phyloP scores from a whole-genome alignment of 2,113 vertebrate genomes.

The Maccullochella peelii region DNA sequence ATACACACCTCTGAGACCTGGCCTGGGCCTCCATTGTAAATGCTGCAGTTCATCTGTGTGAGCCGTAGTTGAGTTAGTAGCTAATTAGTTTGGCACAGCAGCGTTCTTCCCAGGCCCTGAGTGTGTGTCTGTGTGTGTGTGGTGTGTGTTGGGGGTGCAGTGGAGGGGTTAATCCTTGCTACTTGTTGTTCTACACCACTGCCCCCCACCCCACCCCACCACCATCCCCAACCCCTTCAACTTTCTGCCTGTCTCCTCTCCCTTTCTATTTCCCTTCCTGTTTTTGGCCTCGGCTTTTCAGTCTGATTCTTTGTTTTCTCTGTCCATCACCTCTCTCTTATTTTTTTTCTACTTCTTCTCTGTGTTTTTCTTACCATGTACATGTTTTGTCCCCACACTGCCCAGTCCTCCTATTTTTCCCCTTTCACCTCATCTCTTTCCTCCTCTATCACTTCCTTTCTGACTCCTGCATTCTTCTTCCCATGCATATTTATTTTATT shows the following conservation, averaged over 20 bases:
- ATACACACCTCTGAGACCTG: constrained; percentile 41
- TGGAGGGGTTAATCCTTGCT: constrained; percentile 75
- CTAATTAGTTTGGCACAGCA: constrained; percentile 80
- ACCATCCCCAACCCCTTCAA: constrained; percentile 4
- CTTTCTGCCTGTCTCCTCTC: constrained; percentile 44
- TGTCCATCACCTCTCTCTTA: not conserved
- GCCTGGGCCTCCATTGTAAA: constrained; percentile 45
- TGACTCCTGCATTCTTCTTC: not conserved
- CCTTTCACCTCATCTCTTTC: constrained; percentile 5
- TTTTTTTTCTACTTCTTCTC: not conserved
- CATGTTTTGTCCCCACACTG: not conserved
- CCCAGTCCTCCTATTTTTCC: not conserved
- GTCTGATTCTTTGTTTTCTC: constrained; percentile 7
- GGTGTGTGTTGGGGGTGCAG: constrained; percentile 40
- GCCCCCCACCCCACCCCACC: not conserved
- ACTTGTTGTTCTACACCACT: constrained; percentile 80
- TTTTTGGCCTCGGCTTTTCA: constrained; percentile 9
- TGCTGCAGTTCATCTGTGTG: constrained; percentile 52
- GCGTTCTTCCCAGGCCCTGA: constrained; percentile 68
- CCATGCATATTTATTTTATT: constrained; percentile 36
- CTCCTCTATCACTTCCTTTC: constrained; percentile 1
- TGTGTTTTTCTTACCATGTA: not conserved
- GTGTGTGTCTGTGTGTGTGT: constrained; percentile 35
- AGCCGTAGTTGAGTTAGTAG: constrained; percentile 67
- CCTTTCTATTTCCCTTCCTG: constrained; percentile 19